Percentiles rank a stretch among this genome's conserved stretches.
Evolutionary conservation across 2,797 vertebrate species (phyloP).

Genomic region (Echiichthys vipera): DNA sequence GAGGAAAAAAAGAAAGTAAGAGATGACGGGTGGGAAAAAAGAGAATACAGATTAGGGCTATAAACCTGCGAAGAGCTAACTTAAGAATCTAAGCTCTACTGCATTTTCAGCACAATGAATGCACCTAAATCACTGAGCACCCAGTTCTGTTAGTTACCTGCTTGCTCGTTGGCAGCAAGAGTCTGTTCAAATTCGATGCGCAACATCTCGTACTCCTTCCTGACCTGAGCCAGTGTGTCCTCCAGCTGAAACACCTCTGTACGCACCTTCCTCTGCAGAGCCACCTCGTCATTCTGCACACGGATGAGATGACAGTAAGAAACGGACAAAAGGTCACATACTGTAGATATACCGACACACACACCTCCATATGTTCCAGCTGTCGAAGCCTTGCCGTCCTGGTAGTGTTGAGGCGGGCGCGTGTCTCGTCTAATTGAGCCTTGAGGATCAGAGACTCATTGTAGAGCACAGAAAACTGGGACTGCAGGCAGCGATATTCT

Average conservation of each 20-base stretch:
- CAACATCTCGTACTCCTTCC: slow-evolving; percentile 99
- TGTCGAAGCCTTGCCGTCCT: slow-evolving; percentile 93
- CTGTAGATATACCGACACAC: not conserved
- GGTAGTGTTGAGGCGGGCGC: slow-evolving; percentile 93
- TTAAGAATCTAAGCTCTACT: not conserved
- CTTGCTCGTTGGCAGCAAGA: slow-evolving; percentile 97
- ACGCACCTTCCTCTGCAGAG: slow-evolving; percentile 95
- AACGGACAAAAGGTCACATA: not conserved
- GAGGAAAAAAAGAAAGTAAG: not conserved
- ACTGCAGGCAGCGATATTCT: slow-evolving; percentile 97
- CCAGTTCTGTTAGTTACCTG: slow-evolving; percentile 83
- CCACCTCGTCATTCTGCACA: slow-evolving; percentile 93
- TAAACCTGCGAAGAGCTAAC: not conserved
- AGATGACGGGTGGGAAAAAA: not conserved
- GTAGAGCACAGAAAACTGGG: slow-evolving; percentile 97
- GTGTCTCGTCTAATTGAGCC: slow-evolving; percentile 94
- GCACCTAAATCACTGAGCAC: not conserved
- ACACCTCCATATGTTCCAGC: slow-evolving; percentile 94
- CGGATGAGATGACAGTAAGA: slow-evolving; percentile 4
- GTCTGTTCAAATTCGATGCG: slow-evolving; percentile 99
- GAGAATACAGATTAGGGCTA: not conserved
- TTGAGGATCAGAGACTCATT: slow-evolving; percentile 97
- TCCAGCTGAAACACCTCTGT: slow-evolving; percentile 98
- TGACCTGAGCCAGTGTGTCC: slow-evolving; percentile 96
- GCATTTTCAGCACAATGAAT: not conserved